These are phyloP conservation scores for Teleogryllus occipitalis DNA, from an alignment of 1,140 invertebrate species.

Conservation along the genomic window DNA sequence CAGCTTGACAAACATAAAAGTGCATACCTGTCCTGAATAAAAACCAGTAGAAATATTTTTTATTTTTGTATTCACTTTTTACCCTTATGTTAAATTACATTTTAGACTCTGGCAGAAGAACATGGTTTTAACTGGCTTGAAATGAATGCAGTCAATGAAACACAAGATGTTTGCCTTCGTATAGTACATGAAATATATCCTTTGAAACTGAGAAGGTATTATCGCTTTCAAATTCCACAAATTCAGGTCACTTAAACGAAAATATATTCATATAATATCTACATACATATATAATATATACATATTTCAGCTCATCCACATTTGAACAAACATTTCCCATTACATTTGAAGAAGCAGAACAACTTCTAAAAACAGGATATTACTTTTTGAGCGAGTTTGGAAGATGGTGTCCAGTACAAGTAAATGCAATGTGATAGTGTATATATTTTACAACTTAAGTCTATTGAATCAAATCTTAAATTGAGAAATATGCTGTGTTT, in stretches of 20 bases:
- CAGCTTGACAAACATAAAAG: too few relatives aligned
- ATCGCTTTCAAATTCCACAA: neutral
- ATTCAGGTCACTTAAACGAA: too few relatives aligned
- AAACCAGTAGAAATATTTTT: too few relatives aligned
- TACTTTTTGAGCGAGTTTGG: conserved; percentile 48
- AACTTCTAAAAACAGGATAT: conserved; percentile 42
- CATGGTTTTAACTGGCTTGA: neutral
- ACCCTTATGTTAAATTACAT: neutral
- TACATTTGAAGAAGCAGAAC: conserved; percentile 42
- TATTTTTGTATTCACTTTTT: too few relatives aligned
- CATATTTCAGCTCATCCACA: conserved; percentile 19
- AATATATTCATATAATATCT: too few relatives aligned
- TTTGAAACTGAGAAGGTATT: neutral
- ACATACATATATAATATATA: too few relatives aligned
- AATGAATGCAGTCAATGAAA: neutral
- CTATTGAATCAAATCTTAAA: too few relatives aligned
- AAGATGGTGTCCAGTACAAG: conserved; percentile 47
- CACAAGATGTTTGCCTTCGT: neutral
- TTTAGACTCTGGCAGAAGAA: neutral
- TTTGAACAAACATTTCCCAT: conserved; percentile 46
- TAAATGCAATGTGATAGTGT: conserved; percentile 33
- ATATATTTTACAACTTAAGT: too few relatives aligned
- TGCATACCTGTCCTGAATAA: too few relatives aligned
- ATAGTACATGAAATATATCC: neutral
- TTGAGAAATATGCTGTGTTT: neutral